phyloP scores from a whole-genome alignment of 23 tunicate species.

The Halocynthia roretzi region DNA sequence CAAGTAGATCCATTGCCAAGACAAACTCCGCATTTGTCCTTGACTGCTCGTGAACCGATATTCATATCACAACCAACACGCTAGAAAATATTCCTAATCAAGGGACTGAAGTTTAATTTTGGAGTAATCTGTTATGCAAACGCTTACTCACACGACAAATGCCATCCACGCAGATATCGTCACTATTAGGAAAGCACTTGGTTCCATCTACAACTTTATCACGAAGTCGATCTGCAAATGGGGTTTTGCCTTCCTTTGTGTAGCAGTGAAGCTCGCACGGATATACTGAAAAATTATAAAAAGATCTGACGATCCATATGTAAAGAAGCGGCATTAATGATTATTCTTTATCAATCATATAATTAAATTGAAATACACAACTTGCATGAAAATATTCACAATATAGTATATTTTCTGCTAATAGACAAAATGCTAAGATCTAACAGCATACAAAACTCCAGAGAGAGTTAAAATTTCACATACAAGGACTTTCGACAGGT shows the following conservation, averaged over 20 bases:
- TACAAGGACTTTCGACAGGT: constrained; percentile 73
- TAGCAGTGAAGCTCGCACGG: constrained; percentile 90
- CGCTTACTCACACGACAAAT: constrained; percentile 55
- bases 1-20: constrained; percentile 67
- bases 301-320: neutral
- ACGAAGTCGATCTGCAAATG: constrained; percentile 75
- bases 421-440: too few species aligned
- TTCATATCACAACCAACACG: constrained; percentile 67
- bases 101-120: neutral
- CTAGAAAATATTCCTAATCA: constrained; percentile 5
- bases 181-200: constrained; percentile 43
- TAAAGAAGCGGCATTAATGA: too few species aligned
- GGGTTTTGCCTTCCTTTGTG: constrained; percentile 45
- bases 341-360: too few species aligned
- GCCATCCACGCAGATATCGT: constrained; percentile 88
- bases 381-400: too few species aligned
- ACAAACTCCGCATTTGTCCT: constrained; percentile 77
- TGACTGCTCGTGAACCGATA: constrained; percentile 54
- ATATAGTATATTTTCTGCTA: too few species aligned
- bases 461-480: neutral
- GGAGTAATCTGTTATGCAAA: neutral
- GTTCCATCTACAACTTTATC: constrained; percentile 88
- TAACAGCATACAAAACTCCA: too few species aligned
- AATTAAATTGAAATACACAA: too few species aligned
- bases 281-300: constrained; percentile 43